Base-by-base conservation (phyloP, 2,113 vertebrate genomes). In the Halichoerus grypus region DNA sequence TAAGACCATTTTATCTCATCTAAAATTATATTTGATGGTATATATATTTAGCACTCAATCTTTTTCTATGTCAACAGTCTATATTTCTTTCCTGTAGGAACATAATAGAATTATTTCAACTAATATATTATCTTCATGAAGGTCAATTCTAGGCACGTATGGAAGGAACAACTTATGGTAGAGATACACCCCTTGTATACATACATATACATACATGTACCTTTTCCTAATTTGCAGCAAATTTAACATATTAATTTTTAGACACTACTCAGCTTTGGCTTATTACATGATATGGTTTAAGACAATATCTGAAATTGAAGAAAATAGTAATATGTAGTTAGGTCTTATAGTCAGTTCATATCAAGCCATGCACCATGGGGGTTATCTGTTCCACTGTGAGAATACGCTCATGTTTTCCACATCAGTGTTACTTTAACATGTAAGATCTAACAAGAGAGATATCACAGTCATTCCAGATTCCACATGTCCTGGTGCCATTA, bases 91-190 rank as follows among this genome's bases (percentile, higher is more conserved):
- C 28, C 14, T 9, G n/a, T 46, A 88, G 49, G 14, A 31, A 57
- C 19, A 61, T 65, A 65, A 91, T n/a, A 82, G 7, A 93, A 81
- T 94, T 81, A 91, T 91, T 96, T 96, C 22, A 88, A 46, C 31
- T 26, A 96, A 94, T n/a, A 71, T 6, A 53, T 79, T 88, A 53
- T 88, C 55, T 89, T 84, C 42, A 90, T 13, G 9, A 94, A 90
- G 36, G 49, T 53, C 9, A 82, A 0, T 84, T 94, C 12, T 22
- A 63, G 14, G 14, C 53, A 79, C 26, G 79, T 33, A 33, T 21
- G 49, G 46, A 36, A 71, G 49, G 46, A 36, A 71, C 18, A 36
- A 67, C 31, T 92, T 88, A 88, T 3, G 28, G 18, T 16, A 24
- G 16, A 76, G 46, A 46, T 46, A 46, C 46, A 46, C 46, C 46